These are phyloP conservation scores for Accipiter virgatus DNA, from an alignment of 2,113 vertebrate species.

Conservation along the genomic window DNA sequence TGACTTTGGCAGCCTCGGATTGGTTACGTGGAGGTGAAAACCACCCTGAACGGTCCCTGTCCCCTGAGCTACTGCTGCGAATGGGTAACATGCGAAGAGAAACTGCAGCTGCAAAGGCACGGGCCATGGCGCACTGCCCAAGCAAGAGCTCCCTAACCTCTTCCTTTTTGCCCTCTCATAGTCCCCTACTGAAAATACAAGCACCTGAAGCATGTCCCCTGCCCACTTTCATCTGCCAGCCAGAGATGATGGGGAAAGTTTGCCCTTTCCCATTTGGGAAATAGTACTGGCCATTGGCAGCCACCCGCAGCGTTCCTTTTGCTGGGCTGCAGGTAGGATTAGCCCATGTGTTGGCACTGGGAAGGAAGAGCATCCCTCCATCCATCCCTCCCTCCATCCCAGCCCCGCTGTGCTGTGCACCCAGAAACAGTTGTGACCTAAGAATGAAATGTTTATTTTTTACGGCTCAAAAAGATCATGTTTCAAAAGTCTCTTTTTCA, in stretches of 20 bases:
- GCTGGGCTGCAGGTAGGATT: background rate
- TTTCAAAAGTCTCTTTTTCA: background rate
- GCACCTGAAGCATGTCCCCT: background rate
- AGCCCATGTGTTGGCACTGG: background rate
- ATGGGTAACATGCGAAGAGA: background rate
- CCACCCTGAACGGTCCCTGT: background rate
- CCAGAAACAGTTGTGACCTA: background rate
- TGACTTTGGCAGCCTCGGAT: background rate
- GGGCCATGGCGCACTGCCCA: too few species aligned
- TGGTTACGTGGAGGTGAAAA: background rate
- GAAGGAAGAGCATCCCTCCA: background rate
- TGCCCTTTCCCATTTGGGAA: background rate
- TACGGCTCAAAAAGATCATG: background rate
- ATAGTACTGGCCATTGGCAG: background rate
- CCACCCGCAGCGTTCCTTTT: background rate
- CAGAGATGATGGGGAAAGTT: background rate
- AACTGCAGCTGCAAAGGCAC: background rate
- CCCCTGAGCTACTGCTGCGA: background rate
- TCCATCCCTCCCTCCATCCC: background rate
- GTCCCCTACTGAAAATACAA: background rate
- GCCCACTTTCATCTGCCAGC: background rate
- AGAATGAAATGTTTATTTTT: background rate
- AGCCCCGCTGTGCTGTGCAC: background rate
- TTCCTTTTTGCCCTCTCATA: background rate
- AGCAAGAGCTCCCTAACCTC: background rate